phyloP scores from a whole-genome alignment of 2,113 vertebrate genomes.

The Gnathonemus longibarbis region DNA sequence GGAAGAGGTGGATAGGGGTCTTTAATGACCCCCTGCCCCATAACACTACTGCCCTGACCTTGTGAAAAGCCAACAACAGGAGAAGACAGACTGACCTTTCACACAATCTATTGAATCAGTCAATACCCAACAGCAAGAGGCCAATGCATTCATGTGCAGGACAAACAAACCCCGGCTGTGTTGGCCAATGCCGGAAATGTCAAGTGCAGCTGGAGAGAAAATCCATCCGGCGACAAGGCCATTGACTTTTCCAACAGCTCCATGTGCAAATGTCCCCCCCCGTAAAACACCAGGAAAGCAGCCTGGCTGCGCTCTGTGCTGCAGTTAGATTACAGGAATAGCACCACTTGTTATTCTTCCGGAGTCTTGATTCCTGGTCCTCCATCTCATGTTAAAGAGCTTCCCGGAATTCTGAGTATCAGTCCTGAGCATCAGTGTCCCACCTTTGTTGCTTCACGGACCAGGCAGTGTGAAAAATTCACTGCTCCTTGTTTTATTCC shows the following conservation, averaged over 20 bases:
- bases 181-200: neutral
- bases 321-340: neutral
- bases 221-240: neutral
- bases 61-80: neutral
- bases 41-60: neutral
- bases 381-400: neutral
- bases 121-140: neutral
- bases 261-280: neutral
- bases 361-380: neutral
- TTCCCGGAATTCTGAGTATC: neutral
- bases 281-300: neutral
- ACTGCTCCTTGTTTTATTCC: neutral
- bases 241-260: neutral
- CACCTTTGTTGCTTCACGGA: neutral
- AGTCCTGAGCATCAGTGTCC: neutral
- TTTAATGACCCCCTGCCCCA: neutral
- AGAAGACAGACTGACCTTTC: slow-evolving; percentile 3
- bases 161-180: neutral
- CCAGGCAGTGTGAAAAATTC: neutral
- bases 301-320: neutral
- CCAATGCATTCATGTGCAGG: neutral
- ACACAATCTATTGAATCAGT: neutral
- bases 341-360: neutral
- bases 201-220: neutral
- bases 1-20: neutral